A percentile compares a stretch with the other conserved stretches of the same genome.
These are phyloP conservation scores for Hormaphis cornu DNA, from an alignment of 1,140 invertebrate genomes.

Conservation along the genomic window DNA sequence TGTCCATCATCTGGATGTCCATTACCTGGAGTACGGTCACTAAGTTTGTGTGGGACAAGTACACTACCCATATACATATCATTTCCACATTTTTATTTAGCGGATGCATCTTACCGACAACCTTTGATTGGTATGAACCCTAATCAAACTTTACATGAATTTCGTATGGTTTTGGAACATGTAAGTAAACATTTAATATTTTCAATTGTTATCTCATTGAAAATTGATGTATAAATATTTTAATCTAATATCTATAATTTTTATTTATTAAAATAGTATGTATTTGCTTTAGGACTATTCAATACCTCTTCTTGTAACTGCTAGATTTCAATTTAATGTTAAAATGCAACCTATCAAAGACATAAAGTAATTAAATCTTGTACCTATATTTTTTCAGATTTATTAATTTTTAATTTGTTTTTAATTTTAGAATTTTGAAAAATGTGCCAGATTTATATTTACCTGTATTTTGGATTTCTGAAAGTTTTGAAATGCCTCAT, in stretches of 20 bases:
- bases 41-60: background rate
- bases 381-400: background rate
- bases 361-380: slow-evolving; percentile 51
- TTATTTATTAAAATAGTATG: background rate
- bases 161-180: slow-evolving; percentile 54
- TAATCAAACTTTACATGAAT: slow-evolving; percentile 48
- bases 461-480: slow-evolving; percentile 17
- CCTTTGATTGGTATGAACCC: slow-evolving; percentile 52
- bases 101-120: slow-evolving; percentile 49
- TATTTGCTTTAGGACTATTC: slow-evolving; percentile 53
- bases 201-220: too few relatives aligned
- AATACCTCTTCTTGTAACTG: slow-evolving; percentile 62
- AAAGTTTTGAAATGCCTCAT: background rate
- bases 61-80: slow-evolving; percentile 54
- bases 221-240: too few relatives aligned
- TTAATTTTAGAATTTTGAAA: background rate
- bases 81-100: slow-evolving; percentile 61
- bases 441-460: background rate
- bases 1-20: slow-evolving; percentile 1
- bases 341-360: slow-evolving; percentile 53
- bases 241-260: too few relatives aligned
- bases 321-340: slow-evolving; percentile 67
- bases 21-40: slow-evolving; percentile 12
- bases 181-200: slow-evolving; percentile 43
- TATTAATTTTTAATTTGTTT: background rate